These are phyloP conservation scores for Scaptomyza montana DNA, from an alignment of 1,140 invertebrate genomes.

Conservation along the genomic window DNA sequence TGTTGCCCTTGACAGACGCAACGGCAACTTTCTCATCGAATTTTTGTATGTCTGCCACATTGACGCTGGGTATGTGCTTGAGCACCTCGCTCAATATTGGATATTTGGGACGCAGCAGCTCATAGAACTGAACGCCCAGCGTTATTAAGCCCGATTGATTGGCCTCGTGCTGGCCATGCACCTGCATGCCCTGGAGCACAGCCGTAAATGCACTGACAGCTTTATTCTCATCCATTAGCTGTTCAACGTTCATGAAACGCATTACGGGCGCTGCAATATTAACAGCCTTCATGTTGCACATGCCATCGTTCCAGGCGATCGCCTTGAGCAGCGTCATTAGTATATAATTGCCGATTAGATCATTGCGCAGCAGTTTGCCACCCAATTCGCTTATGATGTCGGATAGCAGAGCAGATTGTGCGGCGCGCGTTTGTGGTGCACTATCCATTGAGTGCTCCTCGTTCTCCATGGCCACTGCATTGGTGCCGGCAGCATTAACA, in stretches of 20 bases:
- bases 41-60: constrained; percentile 90
- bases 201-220: constrained; percentile 89
- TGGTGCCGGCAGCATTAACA: constrained; percentile 73
- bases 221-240: constrained; percentile 87
- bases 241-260: constrained; percentile 85
- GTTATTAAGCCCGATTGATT: constrained; percentile 85
- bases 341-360: constrained; percentile 87
- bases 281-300: constrained; percentile 90
- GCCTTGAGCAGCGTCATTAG: constrained; percentile 88
- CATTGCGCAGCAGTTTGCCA: constrained; percentile 86
- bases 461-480: constrained; percentile 87
- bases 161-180: constrained; percentile 93
- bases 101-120: constrained; percentile 90
- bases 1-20: constrained; percentile 88
- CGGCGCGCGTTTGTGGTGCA: constrained; percentile 85
- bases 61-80: constrained; percentile 91
- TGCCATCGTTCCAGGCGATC: constrained; percentile 94
- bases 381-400: constrained; percentile 91
- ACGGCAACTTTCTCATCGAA: constrained; percentile 93
- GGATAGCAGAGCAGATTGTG: constrained; percentile 85
- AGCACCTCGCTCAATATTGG: constrained; percentile 87
- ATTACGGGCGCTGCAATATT: constrained; percentile 88
- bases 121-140: constrained; percentile 88
- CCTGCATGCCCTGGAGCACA: constrained; percentile 89
- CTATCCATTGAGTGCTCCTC: constrained; percentile 87